Percentiles rank a stretch among this genome's conserved stretches.
Evolutionary conservation across 1,140 invertebrate species (phyloP).

Genomic region (Drosophila pseudoananassae): DNA sequence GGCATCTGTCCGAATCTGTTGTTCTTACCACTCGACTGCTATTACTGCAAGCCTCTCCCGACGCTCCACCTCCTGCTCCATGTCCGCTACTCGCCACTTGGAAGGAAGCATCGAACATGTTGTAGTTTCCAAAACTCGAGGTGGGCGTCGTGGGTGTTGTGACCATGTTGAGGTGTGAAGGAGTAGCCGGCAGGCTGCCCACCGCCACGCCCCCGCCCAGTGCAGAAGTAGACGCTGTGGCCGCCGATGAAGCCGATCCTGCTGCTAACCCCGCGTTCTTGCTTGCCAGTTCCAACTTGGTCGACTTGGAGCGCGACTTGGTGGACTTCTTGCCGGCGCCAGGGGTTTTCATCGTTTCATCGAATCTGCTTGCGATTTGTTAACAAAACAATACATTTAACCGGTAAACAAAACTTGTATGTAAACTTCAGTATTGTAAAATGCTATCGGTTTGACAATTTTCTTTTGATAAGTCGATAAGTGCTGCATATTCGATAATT

Average conservation of each 20-base stretch:
- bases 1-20: not conserved
- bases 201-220: conserved; percentile 27
- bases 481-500: not conserved
- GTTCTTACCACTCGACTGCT: conserved; percentile 41
- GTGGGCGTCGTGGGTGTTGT: conserved; percentile 76
- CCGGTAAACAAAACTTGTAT: conserved; percentile 15
- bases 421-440: not conserved
- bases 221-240: conserved; percentile 3
- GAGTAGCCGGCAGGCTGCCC: conserved; percentile 55
- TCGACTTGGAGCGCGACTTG: conserved; percentile 71
- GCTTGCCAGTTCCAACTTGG: conserved; percentile 59
- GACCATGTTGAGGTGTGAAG: conserved; percentile 58
- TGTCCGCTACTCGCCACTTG: conserved; percentile 39
- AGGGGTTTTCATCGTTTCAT: conserved; percentile 68
- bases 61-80: conserved; percentile 14
- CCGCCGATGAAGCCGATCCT: not conserved
- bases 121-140: conserved; percentile 52
- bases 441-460: not conserved
- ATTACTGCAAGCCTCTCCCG: conserved; percentile 28
- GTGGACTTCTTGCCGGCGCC: conserved; percentile 71
- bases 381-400: conserved; percentile 10
- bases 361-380: conserved; percentile 7
- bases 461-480: too few relatives aligned
- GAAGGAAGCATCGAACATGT: conserved; percentile 70
- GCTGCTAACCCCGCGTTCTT: conserved; percentile 22